Evolutionary conservation across 30 jellyfish, hydroid and myxozoan genomes (phyloP).

Genomic region (Haliclystus octoradiatus): DNA sequence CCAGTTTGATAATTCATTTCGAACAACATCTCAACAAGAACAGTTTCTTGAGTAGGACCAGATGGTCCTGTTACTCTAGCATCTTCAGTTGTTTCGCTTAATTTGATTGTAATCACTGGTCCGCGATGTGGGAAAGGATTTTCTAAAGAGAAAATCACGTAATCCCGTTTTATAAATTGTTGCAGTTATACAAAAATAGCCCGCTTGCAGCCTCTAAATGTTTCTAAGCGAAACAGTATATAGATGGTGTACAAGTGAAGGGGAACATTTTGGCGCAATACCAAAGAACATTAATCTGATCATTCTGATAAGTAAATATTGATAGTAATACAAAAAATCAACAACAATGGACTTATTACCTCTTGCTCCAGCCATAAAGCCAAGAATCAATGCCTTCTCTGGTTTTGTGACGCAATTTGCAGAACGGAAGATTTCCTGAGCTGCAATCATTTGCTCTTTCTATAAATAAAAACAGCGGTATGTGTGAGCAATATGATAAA

Average conservation of each 20-base stretch:
- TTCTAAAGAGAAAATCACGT: conserved; percentile 35
- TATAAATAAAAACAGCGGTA: conserved; percentile 4
- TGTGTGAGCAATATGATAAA: too few relatives aligned
- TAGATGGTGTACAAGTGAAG: too few relatives aligned
- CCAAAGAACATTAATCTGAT: too few relatives aligned
- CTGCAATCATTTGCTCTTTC: conserved; percentile 91
- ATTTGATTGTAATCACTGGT: conserved; percentile 74
- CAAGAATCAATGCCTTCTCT: conserved; percentile 87
- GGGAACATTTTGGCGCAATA: too few relatives aligned
- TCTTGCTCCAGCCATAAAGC: conserved; percentile 98
- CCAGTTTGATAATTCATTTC: conserved; percentile 94
- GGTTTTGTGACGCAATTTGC: conserved; percentile 84
- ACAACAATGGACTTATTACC: conserved; percentile 36
- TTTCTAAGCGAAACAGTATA: too few relatives aligned
- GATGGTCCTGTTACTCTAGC: conserved; percentile 12
- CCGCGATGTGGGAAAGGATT: conserved; percentile 96
- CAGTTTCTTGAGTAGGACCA: conserved; percentile 45
- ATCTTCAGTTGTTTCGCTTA: conserved; percentile 68
- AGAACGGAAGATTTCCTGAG: conserved; percentile 86
- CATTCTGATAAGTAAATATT: too few relatives aligned
- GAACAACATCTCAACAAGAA: conserved; percentile 71
- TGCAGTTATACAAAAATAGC: too few relatives aligned
- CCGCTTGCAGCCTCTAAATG: too few relatives aligned
- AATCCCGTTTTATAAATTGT: too few relatives aligned
- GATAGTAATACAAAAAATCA: too few relatives aligned